phyloP scores from a whole-genome alignment of 2,797 vertebrate species.

The Forpus xanthops region DNA sequence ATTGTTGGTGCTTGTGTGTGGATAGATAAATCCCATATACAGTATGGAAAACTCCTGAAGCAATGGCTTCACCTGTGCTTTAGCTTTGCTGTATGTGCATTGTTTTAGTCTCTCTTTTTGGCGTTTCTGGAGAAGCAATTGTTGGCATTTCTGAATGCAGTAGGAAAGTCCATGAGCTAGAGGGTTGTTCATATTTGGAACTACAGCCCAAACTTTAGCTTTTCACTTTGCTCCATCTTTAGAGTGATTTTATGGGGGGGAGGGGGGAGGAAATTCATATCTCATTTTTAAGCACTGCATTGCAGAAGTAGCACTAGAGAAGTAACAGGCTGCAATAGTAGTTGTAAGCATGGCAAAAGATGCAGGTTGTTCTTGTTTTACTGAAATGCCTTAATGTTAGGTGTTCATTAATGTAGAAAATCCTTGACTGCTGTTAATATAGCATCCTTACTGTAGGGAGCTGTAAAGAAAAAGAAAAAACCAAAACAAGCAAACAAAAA shows the following conservation, averaged over 20 bases:
- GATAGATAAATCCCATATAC: neutral
- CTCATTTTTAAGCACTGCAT: neutral
- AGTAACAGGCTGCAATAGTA: neutral
- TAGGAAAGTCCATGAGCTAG: neutral
- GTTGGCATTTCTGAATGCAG: too few relatives aligned
- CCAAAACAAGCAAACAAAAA: neutral
- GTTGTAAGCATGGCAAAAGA: neutral
- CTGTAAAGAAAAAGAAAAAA: neutral
- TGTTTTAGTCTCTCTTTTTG: neutral
- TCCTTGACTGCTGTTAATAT: neutral
- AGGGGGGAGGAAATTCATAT: neutral
- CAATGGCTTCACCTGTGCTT: neutral
- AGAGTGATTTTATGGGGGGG: neutral
- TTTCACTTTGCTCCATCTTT: rapidly evolving
- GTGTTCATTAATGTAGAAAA: neutral
- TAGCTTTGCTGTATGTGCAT: neutral
- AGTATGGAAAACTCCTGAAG: neutral
- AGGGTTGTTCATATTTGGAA: neutral
- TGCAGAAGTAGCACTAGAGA: neutral
- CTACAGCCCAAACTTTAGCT: neutral
- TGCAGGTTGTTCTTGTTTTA: neutral
- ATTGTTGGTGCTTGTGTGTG: rapidly evolving
- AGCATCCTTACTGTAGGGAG: neutral
- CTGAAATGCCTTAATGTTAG: neutral
- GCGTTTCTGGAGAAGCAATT: neutral